These are phyloP conservation scores for Planococcus citri DNA, from an alignment of 1,140 invertebrate genomes.

Conservation along the genomic window DNA sequence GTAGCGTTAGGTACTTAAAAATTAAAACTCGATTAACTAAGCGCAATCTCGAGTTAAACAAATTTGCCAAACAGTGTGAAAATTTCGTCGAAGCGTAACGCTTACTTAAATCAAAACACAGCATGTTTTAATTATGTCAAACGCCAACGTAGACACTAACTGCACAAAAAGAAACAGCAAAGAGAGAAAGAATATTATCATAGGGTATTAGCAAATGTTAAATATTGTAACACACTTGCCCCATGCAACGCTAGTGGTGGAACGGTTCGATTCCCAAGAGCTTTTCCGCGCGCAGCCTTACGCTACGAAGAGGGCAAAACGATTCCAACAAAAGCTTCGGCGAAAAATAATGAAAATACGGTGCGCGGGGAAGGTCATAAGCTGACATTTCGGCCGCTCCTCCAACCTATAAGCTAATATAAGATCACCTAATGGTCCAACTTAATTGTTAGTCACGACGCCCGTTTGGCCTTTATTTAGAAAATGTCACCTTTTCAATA, in stretches of 20 bases:
- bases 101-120: neutral
- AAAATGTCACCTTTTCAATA: neutral
- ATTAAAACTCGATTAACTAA: neutral
- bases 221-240: neutral
- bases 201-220: constrained; percentile 3
- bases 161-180: too few species aligned
- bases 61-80: neutral
- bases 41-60: neutral
- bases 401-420: neutral
- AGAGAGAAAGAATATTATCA: neutral
- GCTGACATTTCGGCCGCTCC: neutral
- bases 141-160: neutral
- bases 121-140: neutral
- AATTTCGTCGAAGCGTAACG: neutral
- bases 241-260: neutral
- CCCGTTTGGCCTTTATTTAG: constrained; percentile 6
- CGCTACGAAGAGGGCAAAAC: constrained; percentile 1
- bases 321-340: neutral
- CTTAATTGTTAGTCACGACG: constrained; percentile 6
- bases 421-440: constrained; percentile 6
- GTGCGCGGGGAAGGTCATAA: neutral
- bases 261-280: neutral
- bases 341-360: neutral
- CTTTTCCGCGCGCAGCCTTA: neutral
- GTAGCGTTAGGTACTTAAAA: too few species aligned